phyloP scores from a whole-genome alignment of 2,113 vertebrate genomes.

The Campylomormyrus numenius region DNA sequence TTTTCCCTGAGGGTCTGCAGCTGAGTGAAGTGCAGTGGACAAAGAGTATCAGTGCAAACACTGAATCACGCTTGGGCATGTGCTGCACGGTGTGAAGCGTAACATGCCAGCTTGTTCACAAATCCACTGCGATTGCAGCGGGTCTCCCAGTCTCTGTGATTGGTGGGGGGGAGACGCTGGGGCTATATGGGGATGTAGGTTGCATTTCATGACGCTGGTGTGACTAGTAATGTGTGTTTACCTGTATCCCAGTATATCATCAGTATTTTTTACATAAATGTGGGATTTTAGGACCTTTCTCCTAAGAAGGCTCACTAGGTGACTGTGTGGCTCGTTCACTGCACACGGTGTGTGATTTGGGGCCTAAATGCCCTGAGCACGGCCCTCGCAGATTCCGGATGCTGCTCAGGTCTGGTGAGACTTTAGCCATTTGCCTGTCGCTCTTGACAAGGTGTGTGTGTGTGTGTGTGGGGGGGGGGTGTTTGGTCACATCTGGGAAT shows the following conservation, averaged over 20 bases:
- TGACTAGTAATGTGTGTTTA: not conserved
- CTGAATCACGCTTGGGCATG: not conserved
- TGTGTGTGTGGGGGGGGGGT: conserved; percentile 6
- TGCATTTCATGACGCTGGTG: not conserved
- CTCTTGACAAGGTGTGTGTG: not conserved
- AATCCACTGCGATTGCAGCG: not conserved
- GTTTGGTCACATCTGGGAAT: conserved; percentile 50
- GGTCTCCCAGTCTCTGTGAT: not conserved
- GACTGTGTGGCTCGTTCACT: not conserved
- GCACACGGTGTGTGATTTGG: not conserved
- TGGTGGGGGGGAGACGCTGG: not conserved
- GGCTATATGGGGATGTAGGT: not conserved
- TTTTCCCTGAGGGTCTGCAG: not conserved
- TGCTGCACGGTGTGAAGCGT: not conserved
- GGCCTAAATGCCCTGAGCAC: not conserved
- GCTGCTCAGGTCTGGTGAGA: not conserved
- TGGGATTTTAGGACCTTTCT: not conserved
- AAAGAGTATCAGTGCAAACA: not conserved
- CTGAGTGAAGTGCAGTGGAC: not conserved
- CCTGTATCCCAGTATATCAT: not conserved
- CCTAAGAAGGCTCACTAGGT: not conserved
- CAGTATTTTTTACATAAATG: not conserved
- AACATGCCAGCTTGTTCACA: not conserved
- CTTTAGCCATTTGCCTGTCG: not conserved
- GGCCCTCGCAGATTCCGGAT: not conserved